Evolutionary conservation across 2,888 invertebrate genomes (phyloP).

Genomic region (Drosophila lacicola): DNA sequence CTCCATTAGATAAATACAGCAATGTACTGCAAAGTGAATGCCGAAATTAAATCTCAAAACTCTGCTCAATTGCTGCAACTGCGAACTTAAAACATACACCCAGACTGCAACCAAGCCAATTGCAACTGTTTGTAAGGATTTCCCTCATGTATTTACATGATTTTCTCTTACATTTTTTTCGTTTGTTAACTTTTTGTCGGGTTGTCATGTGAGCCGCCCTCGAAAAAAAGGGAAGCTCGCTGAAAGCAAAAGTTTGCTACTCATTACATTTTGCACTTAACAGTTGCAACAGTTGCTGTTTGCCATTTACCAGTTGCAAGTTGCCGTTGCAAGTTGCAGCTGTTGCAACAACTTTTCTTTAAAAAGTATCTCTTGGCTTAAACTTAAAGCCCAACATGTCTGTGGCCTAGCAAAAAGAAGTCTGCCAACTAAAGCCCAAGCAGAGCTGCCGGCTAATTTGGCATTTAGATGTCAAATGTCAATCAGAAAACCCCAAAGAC

Average conservation of each 20-base stretch:
- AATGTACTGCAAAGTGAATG: neutral
- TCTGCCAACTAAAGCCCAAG: constrained; percentile 9
- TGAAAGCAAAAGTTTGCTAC: constrained; percentile 51
- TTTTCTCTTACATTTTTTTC: constrained; percentile 14
- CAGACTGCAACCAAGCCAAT: neutral
- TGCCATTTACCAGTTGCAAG: constrained; percentile 15
- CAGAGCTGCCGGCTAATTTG: constrained; percentile 73
- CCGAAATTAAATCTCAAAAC: neutral
- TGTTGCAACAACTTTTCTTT: constrained; percentile 38
- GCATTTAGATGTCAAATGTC: constrained; percentile 81
- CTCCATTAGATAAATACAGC: neutral
- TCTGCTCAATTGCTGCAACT: neutral
- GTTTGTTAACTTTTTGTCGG: constrained; percentile 19
- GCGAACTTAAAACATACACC: neutral
- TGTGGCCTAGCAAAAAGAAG: neutral
- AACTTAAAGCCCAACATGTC: constrained; percentile 42
- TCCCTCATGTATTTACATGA: constrained; percentile 23
- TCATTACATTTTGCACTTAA: constrained; percentile 65
- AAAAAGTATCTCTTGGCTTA: constrained; percentile 26
- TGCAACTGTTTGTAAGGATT: constrained; percentile 34
- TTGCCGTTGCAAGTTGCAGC: constrained; percentile 32
- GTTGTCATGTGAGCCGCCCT: constrained; percentile 29
- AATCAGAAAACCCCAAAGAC: constrained; percentile 57
- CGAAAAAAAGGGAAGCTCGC: neutral
- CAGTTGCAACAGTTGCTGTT: constrained; percentile 22